These are phyloP conservation scores for Philypnodon macrostomus DNA, from an alignment of 2,797 vertebrate species.

Conservation along the genomic window DNA sequence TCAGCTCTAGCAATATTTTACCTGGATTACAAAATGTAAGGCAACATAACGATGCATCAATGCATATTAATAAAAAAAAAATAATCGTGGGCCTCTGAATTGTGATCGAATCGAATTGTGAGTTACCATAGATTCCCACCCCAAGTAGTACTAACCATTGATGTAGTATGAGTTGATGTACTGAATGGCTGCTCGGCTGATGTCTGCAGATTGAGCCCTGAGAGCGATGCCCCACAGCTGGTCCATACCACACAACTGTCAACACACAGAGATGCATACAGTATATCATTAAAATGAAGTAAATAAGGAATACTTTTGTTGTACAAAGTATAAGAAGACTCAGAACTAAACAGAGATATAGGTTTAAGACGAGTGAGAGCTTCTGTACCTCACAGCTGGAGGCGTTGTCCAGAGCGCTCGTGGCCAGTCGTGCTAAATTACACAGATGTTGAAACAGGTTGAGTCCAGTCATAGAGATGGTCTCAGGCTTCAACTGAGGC, in stretches of 20 bases:
- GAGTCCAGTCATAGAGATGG: conserved; percentile 97
- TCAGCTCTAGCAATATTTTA: too few relatives aligned
- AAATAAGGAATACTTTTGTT: too few relatives aligned
- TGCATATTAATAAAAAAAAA: too few relatives aligned
- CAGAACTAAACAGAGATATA: not conserved
- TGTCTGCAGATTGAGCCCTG: conserved; percentile 93
- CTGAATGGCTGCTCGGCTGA: conserved; percentile 96
- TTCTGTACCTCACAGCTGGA: conserved; percentile 90
- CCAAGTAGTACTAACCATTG: conserved; percentile 86
- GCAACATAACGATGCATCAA: too few relatives aligned
- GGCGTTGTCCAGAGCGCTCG: conserved; percentile 92
- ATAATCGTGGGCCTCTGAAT: too few relatives aligned
- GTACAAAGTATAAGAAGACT: too few relatives aligned
- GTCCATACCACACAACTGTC: conserved; percentile 91
- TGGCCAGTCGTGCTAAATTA: conserved; percentile 94
- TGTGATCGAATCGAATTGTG: too few relatives aligned
- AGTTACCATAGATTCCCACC: too few relatives aligned
- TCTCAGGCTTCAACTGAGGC: conserved; percentile 97
- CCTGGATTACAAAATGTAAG: too few relatives aligned
- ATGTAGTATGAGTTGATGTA: conserved; percentile 99
- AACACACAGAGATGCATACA: too few relatives aligned
- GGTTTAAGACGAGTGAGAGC: not conserved
- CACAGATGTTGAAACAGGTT: conserved; percentile 98
- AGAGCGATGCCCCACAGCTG: conserved; percentile 98
- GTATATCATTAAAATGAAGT: too few relatives aligned